Conservation (phyloP, 2,888 invertebrate genomes). For the Xestia ashworthii region DNA sequence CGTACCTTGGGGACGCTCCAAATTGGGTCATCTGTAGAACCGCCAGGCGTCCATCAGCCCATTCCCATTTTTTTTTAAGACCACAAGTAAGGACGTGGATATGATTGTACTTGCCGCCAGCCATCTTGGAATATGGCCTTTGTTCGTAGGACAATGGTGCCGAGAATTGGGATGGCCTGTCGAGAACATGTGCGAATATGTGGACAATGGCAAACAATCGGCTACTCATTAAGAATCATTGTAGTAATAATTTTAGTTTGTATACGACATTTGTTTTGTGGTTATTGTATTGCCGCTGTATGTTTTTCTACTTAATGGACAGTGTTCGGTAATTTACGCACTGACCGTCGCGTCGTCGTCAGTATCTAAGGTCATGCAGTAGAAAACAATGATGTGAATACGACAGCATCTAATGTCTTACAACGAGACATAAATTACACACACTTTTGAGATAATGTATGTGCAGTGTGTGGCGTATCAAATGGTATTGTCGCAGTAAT, state of each 20-base stretch:
- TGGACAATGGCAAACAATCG: slow-evolving; percentile 82
- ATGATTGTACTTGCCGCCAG: slow-evolving; percentile 67
- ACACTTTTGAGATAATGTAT: slow-evolving; percentile 37
- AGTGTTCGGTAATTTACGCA: slow-evolving; percentile 51
- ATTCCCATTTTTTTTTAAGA: slow-evolving; percentile 62
- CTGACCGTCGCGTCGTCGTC: slow-evolving; percentile 37
- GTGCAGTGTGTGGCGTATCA: slow-evolving; percentile 18
- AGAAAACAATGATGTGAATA: slow-evolving; percentile 54
- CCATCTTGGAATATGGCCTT: slow-evolving; percentile 78
- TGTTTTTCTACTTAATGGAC: slow-evolving; percentile 52
- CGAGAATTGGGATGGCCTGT: slow-evolving; percentile 82
- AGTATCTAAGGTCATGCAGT: slow-evolving; percentile 41
- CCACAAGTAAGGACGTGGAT: slow-evolving; percentile 63
- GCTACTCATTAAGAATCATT: slow-evolving; percentile 74
- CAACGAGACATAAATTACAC: slow-evolving; percentile 35
- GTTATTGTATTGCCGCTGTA: slow-evolving; percentile 47
- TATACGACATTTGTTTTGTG: slow-evolving; percentile 62
- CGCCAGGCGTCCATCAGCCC: slow-evolving; percentile 44
- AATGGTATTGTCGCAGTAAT: slow-evolving; percentile 21
- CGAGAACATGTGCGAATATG: slow-evolving; percentile 77
- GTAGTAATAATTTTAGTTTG: slow-evolving; percentile 65
- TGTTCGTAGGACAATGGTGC: slow-evolving; percentile 83
- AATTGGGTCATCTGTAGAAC: slow-evolving; percentile 70
- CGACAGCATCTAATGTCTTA: slow-evolving; percentile 23
- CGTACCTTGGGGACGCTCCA: slow-evolving; percentile 72